These are phyloP conservation scores for Drosophila percnosoma DNA, from an alignment of 2,888 invertebrate species.

Conservation along the genomic window DNA sequence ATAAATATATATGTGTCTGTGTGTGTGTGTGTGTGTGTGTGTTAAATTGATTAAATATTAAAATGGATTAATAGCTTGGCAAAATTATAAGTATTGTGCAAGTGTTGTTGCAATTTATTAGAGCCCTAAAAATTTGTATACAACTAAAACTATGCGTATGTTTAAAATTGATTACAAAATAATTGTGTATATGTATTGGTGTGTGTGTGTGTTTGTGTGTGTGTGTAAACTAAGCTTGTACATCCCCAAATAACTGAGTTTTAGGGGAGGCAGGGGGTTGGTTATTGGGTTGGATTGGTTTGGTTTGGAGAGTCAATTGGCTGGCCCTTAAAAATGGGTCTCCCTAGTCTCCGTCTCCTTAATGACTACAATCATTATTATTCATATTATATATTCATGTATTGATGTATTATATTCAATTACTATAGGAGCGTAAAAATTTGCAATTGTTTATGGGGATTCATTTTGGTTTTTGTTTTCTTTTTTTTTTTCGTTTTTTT, in stretches of 20 bases:
- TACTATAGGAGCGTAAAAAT: conserved; percentile 72
- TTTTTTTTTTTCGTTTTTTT: conserved; percentile 20
- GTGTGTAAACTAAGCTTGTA: conserved; percentile 59
- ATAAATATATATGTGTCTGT: neutral
- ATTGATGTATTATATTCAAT: conserved; percentile 54
- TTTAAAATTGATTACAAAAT: conserved; percentile 75
- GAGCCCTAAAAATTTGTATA: conserved; percentile 75
- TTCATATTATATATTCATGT: conserved; percentile 52
- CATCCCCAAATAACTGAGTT: conserved; percentile 57
- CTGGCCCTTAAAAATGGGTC: conserved; percentile 70
- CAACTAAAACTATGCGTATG: conserved; percentile 69
- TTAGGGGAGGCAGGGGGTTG: conserved; percentile 19
- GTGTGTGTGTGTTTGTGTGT: conserved; percentile 4
- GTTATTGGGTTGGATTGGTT: neutral
- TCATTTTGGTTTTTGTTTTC: neutral
- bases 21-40: conserved; percentile 12
- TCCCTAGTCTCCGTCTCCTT: conserved; percentile 51
- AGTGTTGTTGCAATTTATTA: conserved; percentile 70
- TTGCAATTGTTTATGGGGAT: conserved; percentile 31
- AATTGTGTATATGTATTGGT: conserved; percentile 41
- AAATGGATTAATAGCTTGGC: conserved; percentile 45
- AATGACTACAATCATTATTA: conserved; percentile 62
- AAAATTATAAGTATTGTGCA: conserved; percentile 51
- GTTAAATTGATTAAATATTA: neutral
- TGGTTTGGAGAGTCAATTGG: neutral